phyloP scores from a whole-genome alignment of 2,113 vertebrate species.

The Protomyctophum bolini region DNA sequence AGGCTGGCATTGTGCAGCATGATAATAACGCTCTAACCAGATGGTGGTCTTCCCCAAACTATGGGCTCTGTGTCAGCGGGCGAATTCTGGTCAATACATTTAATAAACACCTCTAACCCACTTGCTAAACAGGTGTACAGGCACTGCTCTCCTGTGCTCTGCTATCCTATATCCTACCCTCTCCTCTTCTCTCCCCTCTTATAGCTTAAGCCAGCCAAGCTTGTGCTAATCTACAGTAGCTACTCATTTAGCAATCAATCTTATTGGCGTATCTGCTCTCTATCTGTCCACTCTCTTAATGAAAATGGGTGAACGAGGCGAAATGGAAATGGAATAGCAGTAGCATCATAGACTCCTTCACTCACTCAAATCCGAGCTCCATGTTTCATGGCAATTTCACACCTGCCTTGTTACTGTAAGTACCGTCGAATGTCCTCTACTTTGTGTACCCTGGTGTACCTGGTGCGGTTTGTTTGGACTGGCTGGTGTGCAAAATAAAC shows the following conservation, averaged over 20 bases:
- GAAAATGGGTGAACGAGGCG: constrained; percentile 41
- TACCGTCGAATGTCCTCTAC: too few species aligned
- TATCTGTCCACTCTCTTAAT: constrained; percentile 61
- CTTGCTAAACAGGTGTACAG: background rate
- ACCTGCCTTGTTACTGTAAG: too few species aligned
- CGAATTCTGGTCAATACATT: too few species aligned
- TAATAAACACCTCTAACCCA: constrained; percentile 12
- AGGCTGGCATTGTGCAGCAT: background rate
- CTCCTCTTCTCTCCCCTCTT: background rate
- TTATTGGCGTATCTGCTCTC: constrained; percentile 47
- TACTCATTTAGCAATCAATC: constrained; percentile 35
- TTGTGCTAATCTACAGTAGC: constrained; percentile 18
- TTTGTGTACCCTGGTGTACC: too few species aligned
- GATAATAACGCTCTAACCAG: background rate
- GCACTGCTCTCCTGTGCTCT: constrained; percentile 9
- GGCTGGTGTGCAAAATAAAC: too few species aligned
- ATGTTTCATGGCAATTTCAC: constrained; percentile 26
- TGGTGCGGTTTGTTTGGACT: too few species aligned
- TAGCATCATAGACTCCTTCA: constrained; percentile 50
- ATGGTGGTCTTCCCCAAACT: background rate
- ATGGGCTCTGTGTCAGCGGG: background rate
- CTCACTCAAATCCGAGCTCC: constrained; percentile 43
- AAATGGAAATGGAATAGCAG: constrained; percentile 48
- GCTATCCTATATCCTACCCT: background rate
- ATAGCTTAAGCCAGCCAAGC: constrained; percentile 27